These are phyloP conservation scores for Drosophila hamatofila DNA, from an alignment of 2,888 invertebrate genomes.

Conservation along the genomic window DNA sequence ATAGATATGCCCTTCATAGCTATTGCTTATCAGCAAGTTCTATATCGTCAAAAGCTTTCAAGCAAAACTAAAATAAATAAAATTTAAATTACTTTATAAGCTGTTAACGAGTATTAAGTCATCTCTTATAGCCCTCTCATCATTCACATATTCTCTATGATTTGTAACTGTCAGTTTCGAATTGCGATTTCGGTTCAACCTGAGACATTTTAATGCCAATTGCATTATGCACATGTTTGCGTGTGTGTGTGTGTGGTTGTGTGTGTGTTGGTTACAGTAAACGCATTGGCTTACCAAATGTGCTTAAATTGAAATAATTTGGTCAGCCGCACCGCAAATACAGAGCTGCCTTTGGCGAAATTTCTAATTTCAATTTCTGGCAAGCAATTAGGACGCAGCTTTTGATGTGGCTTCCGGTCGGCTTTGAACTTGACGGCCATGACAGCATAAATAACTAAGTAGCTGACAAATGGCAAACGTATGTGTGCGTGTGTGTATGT, in stretches of 20 bases:
- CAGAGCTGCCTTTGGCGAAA: slow-evolving; percentile 28
- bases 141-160: neutral
- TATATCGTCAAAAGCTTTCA: neutral
- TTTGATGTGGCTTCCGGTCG: slow-evolving; percentile 67
- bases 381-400: slow-evolving; percentile 63
- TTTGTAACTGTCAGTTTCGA: neutral
- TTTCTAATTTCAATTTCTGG: slow-evolving; percentile 57
- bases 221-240: neutral
- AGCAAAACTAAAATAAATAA: neutral
- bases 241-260: neutral
- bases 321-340: slow-evolving; percentile 28
- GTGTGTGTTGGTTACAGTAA: neutral
- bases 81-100: too few species aligned
- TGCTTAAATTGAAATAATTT: slow-evolving; percentile 31
- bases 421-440: slow-evolving; percentile 48
- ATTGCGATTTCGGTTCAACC: neutral
- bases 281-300: slow-evolving; percentile 8
- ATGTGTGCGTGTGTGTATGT: slow-evolving; percentile 7
- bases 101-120: neutral
- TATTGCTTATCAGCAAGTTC: neutral
- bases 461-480: slow-evolving; percentile 33
- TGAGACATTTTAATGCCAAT: neutral
- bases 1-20: too few species aligned
- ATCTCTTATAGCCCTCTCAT: too few species aligned
- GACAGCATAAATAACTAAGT: slow-evolving; percentile 49